These are phyloP conservation scores for Chymomyza caudatula DNA, from an alignment of 2,888 invertebrate species.

Conservation along the genomic window DNA sequence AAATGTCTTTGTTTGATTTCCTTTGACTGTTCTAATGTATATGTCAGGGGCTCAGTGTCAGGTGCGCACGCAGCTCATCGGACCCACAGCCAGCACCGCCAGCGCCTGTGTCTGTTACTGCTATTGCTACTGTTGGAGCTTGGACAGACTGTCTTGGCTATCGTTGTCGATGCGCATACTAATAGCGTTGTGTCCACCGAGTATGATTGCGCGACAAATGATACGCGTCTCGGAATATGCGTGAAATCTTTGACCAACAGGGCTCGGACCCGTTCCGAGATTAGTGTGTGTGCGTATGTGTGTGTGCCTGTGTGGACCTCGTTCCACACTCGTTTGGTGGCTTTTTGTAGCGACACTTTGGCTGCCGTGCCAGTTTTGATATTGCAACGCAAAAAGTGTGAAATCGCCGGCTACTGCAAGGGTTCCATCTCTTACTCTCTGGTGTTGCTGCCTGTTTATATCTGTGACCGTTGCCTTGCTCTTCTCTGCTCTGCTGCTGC, in stretches of 20 bases:
- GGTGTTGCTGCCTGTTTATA: neutral
- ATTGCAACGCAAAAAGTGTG: constrained; percentile 68
- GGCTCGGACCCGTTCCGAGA: constrained; percentile 17
- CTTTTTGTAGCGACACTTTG: constrained; percentile 37
- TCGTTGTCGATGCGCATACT: constrained; percentile 62
- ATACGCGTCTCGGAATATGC: constrained; percentile 71
- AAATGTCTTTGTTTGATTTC: neutral
- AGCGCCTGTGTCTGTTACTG: neutral
- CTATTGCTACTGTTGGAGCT: constrained; percentile 29
- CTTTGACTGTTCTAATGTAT: constrained; percentile 49
- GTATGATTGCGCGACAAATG: constrained; percentile 51
- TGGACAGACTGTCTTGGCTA: neutral
- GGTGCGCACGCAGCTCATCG: constrained; percentile 56
- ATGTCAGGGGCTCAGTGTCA: constrained; percentile 75
- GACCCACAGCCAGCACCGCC: constrained; percentile 6
- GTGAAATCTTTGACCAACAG: constrained; percentile 57
- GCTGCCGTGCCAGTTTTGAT: constrained; percentile 46
- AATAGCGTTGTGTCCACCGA: constrained; percentile 46
- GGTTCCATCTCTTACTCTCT: neutral
- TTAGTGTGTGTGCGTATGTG: constrained; percentile 1
- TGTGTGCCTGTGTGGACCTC: neutral
- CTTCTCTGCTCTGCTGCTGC: constrained; percentile 25
- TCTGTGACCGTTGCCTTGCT: neutral
- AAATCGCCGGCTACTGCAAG: constrained; percentile 67
- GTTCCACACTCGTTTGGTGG: constrained; percentile 1